These are phyloP conservation scores for Caenorhabditis macrosperma DNA, from an alignment of 2,888 invertebrate species.

Conservation along the genomic window DNA sequence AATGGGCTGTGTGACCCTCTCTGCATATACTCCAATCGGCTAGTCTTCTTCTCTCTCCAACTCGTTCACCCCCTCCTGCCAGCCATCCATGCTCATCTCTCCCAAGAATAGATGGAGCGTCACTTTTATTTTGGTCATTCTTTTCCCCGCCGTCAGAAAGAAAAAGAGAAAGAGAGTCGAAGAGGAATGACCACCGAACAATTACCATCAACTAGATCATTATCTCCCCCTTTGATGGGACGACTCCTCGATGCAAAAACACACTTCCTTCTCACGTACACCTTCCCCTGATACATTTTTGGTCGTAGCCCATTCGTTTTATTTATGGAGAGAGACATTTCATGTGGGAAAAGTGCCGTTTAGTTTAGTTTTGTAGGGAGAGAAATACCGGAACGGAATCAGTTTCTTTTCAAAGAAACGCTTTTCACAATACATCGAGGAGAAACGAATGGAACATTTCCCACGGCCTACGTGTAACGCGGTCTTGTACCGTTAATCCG, in stretches of 20 bases:
- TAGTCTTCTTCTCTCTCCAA: slow-evolving; percentile 45
- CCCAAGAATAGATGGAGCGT: background rate
- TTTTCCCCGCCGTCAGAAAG: background rate
- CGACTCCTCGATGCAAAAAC: too few relatives aligned
- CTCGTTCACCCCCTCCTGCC: slow-evolving; percentile 23
- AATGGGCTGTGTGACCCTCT: slow-evolving; percentile 48
- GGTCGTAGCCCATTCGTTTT: too few relatives aligned
- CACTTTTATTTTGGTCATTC: slow-evolving; percentile 1
- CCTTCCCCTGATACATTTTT: too few relatives aligned
- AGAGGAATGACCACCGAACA: background rate
- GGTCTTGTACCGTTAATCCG: slow-evolving; percentile 27
- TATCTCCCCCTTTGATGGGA: background rate
- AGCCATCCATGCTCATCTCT: slow-evolving; percentile 20
- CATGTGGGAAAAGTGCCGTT: too few relatives aligned
- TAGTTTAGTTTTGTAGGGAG: too few relatives aligned
- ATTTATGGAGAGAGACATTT: too few relatives aligned
- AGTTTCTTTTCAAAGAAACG: too few relatives aligned
- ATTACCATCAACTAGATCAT: background rate
- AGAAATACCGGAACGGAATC: too few relatives aligned
- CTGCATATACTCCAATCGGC: slow-evolving; percentile 42
- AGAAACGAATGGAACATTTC: slow-evolving; percentile 37
- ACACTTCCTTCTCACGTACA: too few relatives aligned
- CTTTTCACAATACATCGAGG: background rate
- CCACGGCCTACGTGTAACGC: slow-evolving; percentile 25
- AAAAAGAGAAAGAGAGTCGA: background rate